phyloP scores from a whole-genome alignment of 2,888 invertebrate species.

The Acleris emargana region DNA sequence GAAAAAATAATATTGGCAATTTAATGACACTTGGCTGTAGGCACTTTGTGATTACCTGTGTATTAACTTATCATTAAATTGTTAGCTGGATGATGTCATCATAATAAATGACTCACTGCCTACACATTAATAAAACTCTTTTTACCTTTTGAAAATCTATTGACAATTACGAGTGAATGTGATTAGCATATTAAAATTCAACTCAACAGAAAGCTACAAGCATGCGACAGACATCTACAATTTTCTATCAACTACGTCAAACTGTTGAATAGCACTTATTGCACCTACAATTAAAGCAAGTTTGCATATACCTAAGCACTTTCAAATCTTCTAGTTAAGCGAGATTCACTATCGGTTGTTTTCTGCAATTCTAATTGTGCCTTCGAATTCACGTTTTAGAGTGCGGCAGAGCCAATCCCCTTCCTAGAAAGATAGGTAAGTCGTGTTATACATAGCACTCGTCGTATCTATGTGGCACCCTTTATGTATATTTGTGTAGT shows the following conservation, averaged over 20 bases:
- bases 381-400: constrained; percentile 72
- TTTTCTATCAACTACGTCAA: not conserved
- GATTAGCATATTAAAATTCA: too few relatives aligned
- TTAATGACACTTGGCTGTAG: too few relatives aligned
- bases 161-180: too few relatives aligned
- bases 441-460: constrained; percentile 48
- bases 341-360: constrained; percentile 10
- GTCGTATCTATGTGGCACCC: constrained; percentile 38
- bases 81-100: too few relatives aligned
- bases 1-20: too few relatives aligned
- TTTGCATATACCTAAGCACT: not conserved
- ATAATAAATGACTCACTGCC: too few relatives aligned
- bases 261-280: constrained; percentile 21
- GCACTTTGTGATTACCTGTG: too few relatives aligned
- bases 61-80: too few relatives aligned
- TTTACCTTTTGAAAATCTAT: too few relatives aligned
- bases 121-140: too few relatives aligned
- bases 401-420: constrained; percentile 80
- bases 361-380: constrained; percentile 37
- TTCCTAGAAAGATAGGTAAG: constrained; percentile 81
- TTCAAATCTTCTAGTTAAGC: constrained; percentile 4
- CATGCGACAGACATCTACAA: too few relatives aligned
- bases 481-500: constrained; percentile 9
- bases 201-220: too few relatives aligned
- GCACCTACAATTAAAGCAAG: constrained; percentile 7